Conservation (phyloP, 2,888 invertebrate species). For the Thera britannica region DNA sequence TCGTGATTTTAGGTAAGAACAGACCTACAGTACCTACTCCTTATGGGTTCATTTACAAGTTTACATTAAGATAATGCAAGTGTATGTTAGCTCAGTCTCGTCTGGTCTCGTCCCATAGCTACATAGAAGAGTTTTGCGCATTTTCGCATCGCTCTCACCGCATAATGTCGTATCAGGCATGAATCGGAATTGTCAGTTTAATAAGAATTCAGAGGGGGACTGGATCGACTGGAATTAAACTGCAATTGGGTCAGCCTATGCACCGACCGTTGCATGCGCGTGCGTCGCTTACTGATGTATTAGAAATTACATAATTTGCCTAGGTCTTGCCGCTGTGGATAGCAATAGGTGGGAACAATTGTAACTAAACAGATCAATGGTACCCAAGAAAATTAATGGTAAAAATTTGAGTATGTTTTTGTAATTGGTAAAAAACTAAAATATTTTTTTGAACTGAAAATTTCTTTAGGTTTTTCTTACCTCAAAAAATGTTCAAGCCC, state of each 20-base stretch:
- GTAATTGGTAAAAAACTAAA: neutral
- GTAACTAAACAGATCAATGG: neutral
- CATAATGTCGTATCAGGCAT: conserved; percentile 35
- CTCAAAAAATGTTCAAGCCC: no score
- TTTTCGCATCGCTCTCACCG: conserved; percentile 21
- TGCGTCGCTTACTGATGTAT: conserved; percentile 69
- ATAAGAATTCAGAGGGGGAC: conserved; percentile 40
- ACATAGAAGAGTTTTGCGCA: neutral
- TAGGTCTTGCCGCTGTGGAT: conserved; percentile 53
- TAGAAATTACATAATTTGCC: conserved; percentile 63
- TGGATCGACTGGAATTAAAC: conserved; percentile 64
- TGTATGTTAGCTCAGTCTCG: no score
- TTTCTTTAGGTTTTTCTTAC: no score
- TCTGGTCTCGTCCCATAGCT: neutral
- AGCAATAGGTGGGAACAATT: conserved; percentile 2
- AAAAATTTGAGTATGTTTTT: neutral
- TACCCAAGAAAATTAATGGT: neutral
- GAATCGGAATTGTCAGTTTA: conserved; percentile 34
- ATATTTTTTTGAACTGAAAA: neutral
- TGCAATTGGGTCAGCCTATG: conserved; percentile 75
- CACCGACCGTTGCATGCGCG: conserved; percentile 77
- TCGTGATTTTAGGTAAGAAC: no score
- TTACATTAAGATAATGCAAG: no score
- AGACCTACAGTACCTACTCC: no score
- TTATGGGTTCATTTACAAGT: no score